Percentiles rank a stretch among this genome's conserved stretches.
Conservation (phyloP, 1,140 invertebrate genomes). For the Leptinotarsa defecta region DNA sequence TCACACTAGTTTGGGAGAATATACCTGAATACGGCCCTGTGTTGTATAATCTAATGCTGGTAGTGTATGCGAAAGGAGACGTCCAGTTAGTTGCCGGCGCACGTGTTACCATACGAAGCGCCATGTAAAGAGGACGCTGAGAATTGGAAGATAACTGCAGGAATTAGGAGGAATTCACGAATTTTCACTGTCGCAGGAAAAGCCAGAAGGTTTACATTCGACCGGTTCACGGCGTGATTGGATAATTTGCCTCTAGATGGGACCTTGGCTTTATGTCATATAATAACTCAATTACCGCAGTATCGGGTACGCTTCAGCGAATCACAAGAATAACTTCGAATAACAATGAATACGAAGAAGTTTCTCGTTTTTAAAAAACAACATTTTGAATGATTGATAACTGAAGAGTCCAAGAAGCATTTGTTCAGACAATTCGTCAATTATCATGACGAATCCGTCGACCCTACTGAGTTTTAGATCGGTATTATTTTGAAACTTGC, state of each 20-base stretch:
- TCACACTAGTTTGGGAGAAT: background rate
- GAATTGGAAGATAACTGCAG: conserved; percentile 16
- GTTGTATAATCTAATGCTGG: conserved; percentile 15
- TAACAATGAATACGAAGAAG: no score
- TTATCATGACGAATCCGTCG: no score
- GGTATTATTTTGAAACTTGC: no score
- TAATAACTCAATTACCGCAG: no score
- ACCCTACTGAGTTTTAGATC: no score
- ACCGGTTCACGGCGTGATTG: background rate
- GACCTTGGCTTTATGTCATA: background rate
- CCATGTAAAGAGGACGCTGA: conserved; percentile 7
- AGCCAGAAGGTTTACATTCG: conserved; percentile 3
- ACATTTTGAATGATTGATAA: no score
- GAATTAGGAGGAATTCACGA: conserved; percentile 18
- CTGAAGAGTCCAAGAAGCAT: no score
- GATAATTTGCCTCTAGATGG: background rate
- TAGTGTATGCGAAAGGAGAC: conserved; percentile 24
- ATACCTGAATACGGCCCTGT: background rate
- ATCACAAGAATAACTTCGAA: no score
- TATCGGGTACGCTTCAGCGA: no score
- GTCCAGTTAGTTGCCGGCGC: conserved; percentile 24
- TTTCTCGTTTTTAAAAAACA: no score
- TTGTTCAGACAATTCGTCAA: no score
- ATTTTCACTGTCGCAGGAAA: background rate
- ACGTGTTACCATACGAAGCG: conserved; percentile 20